These are phyloP conservation scores for Toxotes jaculatrix DNA, from an alignment of 2,113 vertebrate species.

Conservation along the genomic window DNA sequence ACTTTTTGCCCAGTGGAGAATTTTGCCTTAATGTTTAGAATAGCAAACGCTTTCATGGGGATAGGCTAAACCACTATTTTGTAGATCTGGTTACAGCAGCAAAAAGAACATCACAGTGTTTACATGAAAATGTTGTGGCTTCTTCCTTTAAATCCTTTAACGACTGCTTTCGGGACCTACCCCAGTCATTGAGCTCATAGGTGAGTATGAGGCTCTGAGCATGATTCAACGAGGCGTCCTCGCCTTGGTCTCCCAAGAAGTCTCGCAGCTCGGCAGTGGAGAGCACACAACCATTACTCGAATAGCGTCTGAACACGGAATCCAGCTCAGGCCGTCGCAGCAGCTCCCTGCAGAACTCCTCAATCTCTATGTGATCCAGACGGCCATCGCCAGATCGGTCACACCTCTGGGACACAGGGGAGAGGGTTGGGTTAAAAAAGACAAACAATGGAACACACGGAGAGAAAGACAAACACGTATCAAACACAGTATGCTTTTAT, in stretches of 20 bases:
- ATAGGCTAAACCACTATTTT: constrained; percentile 22
- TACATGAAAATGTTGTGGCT: constrained; percentile 2
- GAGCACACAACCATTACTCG: constrained; percentile 88
- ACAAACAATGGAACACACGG: not conserved
- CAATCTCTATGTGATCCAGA: constrained; percentile 92
- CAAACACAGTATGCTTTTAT: constrained; percentile 14
- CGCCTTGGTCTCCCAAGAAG: constrained; percentile 93
- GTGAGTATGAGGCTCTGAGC: constrained; percentile 86
- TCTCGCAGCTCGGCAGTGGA: constrained; percentile 90
- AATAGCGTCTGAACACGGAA: constrained; percentile 89
- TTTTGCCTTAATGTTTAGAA: not conserved
- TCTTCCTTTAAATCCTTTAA: constrained; percentile 33
- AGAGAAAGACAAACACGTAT: constrained; percentile 3
- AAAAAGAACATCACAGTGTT: not conserved
- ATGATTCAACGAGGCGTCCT: constrained; percentile 84
- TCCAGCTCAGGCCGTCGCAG: constrained; percentile 93
- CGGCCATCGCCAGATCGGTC: constrained; percentile 88
- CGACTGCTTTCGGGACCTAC: constrained; percentile 74
- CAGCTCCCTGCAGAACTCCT: constrained; percentile 92
- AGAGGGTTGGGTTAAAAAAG: not conserved
- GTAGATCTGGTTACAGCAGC: not conserved
- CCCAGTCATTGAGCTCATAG: constrained; percentile 93
- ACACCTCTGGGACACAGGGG: constrained; percentile 85
- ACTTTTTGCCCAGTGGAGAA: constrained; percentile 12
- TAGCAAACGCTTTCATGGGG: not conserved